Conservation (phyloP, 1,140 invertebrate species). For the Zeugodacus cucurbitae region DNA sequence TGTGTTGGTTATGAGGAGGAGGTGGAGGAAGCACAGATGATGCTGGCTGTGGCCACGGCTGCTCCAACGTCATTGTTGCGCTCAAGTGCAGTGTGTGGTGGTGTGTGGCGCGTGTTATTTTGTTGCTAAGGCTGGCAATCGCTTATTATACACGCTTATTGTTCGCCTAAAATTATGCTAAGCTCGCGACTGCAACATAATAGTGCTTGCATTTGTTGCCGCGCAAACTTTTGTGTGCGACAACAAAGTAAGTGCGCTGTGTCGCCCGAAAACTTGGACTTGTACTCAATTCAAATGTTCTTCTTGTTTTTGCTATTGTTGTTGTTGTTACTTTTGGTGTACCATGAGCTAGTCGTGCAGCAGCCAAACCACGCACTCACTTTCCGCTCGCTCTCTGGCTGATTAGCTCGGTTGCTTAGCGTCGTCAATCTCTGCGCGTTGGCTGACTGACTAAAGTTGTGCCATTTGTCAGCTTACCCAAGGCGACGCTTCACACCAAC, state of each 20-base stretch:
- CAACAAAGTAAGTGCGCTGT: not conserved
- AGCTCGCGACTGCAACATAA: slow-evolving; percentile 33
- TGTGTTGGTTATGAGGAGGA: no score
- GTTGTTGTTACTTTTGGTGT: not conserved
- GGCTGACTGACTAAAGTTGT: not conserved
- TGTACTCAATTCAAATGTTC: not conserved
- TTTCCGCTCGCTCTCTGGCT: not conserved
- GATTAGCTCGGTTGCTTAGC: slow-evolving; percentile 24
- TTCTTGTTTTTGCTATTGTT: not conserved
- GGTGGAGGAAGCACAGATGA: no score
- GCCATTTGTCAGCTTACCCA: not conserved
- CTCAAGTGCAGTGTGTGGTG: no score
- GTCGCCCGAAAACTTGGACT: not conserved
- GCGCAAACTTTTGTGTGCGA: slow-evolving; percentile 1
- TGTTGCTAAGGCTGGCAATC: not conserved
- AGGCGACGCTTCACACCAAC: not conserved
- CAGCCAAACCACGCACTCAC: not conserved
- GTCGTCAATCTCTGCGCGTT: not conserved
- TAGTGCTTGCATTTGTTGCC: not conserved
- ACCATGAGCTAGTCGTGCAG: not conserved
- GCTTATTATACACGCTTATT: not conserved
- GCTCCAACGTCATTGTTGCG: not conserved
- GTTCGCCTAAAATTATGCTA: not conserved
- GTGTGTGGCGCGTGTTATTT: not conserved
- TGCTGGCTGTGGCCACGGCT: not conserved